These are phyloP conservation scores for Seira ritae DNA, from an alignment of 2,888 invertebrate genomes.

Conservation along the genomic window DNA sequence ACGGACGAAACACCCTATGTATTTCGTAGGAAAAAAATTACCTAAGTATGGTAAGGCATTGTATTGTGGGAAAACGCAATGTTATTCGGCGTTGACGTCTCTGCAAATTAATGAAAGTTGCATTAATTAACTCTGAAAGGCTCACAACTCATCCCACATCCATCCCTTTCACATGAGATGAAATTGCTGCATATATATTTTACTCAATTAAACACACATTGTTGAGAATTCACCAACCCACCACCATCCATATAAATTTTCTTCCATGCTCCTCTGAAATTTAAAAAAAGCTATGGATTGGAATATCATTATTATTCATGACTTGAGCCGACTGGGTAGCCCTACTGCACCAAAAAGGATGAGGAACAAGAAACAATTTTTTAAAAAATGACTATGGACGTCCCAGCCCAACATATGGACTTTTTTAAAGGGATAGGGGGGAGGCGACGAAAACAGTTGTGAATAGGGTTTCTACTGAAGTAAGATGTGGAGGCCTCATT, in stretches of 20 bases:
- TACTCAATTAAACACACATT: neutral
- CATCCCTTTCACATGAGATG: too few relatives aligned
- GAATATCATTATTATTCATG: slow-evolving; percentile 11
- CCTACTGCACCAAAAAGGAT: neutral
- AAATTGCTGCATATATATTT: neutral
- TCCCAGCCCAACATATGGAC: neutral
- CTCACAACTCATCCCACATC: too few relatives aligned
- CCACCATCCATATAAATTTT: too few relatives aligned
- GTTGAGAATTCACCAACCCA: too few relatives aligned
- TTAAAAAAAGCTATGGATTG: neutral
- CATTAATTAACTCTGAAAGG: too few relatives aligned
- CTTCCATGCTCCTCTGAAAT: neutral
- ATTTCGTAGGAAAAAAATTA: neutral
- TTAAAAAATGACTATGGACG: neutral
- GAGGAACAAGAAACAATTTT: neutral
- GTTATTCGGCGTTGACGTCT: too few relatives aligned
- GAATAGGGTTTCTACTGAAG: neutral
- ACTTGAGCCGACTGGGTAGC: neutral
- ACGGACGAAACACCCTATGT: neutral
- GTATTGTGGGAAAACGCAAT: too few relatives aligned
- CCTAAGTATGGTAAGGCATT: neutral
- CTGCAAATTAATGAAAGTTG: too few relatives aligned
- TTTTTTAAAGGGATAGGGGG: neutral
- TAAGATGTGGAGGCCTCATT: neutral
- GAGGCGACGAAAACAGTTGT: neutral